Percentiles rank a stretch among this genome's conserved stretches.
Evolutionary conservation across 2,113 vertebrate species (phyloP).

Genomic region (Oreotrochilus melanogaster): DNA sequence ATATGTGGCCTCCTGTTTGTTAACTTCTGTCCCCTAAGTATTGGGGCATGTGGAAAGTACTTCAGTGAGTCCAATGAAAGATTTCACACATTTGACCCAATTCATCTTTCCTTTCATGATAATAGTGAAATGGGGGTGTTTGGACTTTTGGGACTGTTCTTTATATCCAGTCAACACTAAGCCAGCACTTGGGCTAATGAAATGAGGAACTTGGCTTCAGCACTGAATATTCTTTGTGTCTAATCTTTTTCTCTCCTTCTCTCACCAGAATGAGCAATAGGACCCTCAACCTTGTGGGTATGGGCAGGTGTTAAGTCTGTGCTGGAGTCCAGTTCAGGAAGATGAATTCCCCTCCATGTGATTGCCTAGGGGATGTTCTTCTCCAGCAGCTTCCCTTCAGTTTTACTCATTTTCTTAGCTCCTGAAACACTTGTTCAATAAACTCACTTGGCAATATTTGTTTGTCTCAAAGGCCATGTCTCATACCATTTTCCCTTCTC

Average conservation of each 20-base stretch:
- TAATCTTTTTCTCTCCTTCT: constrained; percentile 4
- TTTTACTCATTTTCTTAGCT: not conserved
- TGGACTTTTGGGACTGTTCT: not conserved
- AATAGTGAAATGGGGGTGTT: not conserved
- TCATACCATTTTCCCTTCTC: not conserved
- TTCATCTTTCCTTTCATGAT: not conserved
- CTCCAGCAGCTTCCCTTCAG: not conserved
- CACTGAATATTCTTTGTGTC: not conserved
- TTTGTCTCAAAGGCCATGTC: not conserved
- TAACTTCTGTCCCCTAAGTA: not conserved
- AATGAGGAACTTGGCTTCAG: not conserved
- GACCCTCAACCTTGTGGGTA: not conserved
- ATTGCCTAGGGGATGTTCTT: not conserved
- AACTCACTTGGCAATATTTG: constrained; percentile 28
- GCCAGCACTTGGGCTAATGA: not conserved
- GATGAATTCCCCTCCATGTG: not conserved
- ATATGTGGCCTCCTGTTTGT: not conserved
- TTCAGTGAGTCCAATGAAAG: not conserved
- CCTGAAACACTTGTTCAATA: constrained; percentile 45
- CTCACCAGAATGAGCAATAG: not conserved
- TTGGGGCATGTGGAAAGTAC: not conserved
- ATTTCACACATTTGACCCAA: not conserved
- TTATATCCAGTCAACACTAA: not conserved
- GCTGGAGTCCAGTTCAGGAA: not conserved
- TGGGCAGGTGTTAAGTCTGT: not conserved